Base-by-base conservation (phyloP, 2,797 vertebrate species). In the Gila robusta region DNA sequence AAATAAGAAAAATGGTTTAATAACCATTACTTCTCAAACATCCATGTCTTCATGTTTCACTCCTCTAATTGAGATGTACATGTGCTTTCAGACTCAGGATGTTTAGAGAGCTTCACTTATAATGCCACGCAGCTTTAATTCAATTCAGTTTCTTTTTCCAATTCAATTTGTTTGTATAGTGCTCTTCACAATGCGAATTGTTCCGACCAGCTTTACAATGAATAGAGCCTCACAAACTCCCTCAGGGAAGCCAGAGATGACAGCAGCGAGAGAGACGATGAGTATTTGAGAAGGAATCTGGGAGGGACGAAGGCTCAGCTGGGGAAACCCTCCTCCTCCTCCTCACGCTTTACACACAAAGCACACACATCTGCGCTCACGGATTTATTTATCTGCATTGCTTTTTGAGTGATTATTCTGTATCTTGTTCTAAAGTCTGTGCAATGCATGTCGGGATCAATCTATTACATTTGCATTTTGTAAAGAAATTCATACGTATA, bases 101-200 rank as follows among this genome's bases (percentile, higher is more conserved):
- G 56, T 83, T 83, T 83, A n/a, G 39, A 83, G 71, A 76, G 39
- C 28, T 66, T 35, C 14, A 62, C 14, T 78, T 41, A 52, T 62
- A 62, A 79, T 28, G 39, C 49, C 73, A 35, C 0, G 32, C 49
- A 16, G 73, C 59, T 80, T 79, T 80, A 67, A 81, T 81, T 81
- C 79, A 81, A 49, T 81, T 67, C 79, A 35, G 3, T 52, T 69
- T 66, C 47, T 49, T 23, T 66, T 32, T 35, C 44, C 64, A 81
- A 81, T 81, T 81, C 64, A 81, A 81, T 81, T 81, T 81, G 79
- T 69, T 49, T 81, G 79, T 81, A 81, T 69, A 35, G 79, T 23
- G 79, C 64, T 11, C 62, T 37, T 69, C 79, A 81, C 79, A 81
- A 81, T 81, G 62, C 44, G 8, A 28, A 81, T 81, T 67, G 41